Percentiles rank a stretch among this genome's conserved stretches.
phyloP scores from a whole-genome alignment of 2,113 vertebrate species.

The Microcebus murinus region DNA sequence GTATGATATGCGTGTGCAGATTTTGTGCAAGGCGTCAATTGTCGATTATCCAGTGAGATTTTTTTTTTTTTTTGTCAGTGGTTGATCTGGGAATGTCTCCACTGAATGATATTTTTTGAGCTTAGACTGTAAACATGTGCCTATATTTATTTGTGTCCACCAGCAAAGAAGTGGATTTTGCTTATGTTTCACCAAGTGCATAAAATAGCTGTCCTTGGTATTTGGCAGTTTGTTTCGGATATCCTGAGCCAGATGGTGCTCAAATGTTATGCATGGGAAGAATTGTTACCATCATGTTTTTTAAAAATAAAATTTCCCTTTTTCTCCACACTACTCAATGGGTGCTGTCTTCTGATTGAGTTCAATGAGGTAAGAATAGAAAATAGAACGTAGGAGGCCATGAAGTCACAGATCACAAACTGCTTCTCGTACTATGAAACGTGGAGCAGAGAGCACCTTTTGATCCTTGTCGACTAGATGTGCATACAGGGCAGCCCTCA shows the following conservation, averaged over 20 bases:
- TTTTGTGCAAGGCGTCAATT: not conserved
- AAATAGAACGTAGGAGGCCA: not conserved
- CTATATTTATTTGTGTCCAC: not conserved
- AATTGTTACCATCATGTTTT: not conserved
- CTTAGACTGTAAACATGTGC: not conserved
- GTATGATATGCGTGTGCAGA: not conserved
- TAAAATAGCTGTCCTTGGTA: conserved; percentile 27
- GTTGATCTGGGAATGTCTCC: not conserved
- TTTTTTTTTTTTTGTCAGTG: not conserved
- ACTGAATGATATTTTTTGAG: not conserved
- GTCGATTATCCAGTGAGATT: not conserved
- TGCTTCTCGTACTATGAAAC: accelerated
- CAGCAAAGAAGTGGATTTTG: not conserved
- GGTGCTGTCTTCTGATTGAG: not conserved
- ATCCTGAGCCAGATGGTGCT: conserved; percentile 50
- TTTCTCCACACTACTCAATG: not conserved
- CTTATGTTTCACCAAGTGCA: not conserved
- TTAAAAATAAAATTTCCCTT: not conserved
- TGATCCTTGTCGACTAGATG: not conserved
- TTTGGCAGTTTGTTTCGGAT: conserved; percentile 49
- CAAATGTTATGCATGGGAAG: not conserved
- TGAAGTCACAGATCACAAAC: not conserved
- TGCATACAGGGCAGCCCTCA: too few species aligned
- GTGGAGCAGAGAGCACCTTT: not conserved
- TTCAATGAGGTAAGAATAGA: not conserved